Conservation (phyloP, 2,113 vertebrate genomes). For the Vulpes vulpes region DNA sequence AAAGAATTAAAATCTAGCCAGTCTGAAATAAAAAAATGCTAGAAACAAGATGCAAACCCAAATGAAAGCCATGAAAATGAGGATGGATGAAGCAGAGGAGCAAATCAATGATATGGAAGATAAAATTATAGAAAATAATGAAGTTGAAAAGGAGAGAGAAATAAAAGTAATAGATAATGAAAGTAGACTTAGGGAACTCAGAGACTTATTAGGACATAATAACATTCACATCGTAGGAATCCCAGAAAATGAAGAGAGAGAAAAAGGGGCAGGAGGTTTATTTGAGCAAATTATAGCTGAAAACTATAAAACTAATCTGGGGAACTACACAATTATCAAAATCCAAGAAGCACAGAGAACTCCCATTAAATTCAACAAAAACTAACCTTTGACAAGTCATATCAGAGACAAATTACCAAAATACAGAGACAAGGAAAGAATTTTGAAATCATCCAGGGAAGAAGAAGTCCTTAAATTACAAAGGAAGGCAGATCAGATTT, state of each 20-base stretch:
- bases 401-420: not conserved
- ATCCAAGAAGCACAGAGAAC: not conserved
- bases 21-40: not conserved
- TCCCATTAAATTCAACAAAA: not conserved
- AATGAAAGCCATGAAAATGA: not conserved
- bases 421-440: not conserved
- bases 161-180: not conserved
- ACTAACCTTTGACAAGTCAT: not conserved
- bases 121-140: not conserved
- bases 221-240: not conserved
- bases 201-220: not conserved
- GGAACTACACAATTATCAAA: not conserved
- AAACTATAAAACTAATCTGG: not conserved
- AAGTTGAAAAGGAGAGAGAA: not conserved
- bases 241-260: not conserved
- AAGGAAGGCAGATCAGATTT: not conserved
- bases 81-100: not conserved
- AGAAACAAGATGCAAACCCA: not conserved
- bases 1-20: not conserved
- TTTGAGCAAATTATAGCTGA: not conserved
- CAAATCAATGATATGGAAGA: not conserved
- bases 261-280: not conserved
- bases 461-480: not conserved
- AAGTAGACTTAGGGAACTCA: not conserved
- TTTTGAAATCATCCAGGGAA: not conserved